Evolutionary conservation across 2,797 vertebrate species (phyloP).

Genomic region (Dallia pectoralis): DNA sequence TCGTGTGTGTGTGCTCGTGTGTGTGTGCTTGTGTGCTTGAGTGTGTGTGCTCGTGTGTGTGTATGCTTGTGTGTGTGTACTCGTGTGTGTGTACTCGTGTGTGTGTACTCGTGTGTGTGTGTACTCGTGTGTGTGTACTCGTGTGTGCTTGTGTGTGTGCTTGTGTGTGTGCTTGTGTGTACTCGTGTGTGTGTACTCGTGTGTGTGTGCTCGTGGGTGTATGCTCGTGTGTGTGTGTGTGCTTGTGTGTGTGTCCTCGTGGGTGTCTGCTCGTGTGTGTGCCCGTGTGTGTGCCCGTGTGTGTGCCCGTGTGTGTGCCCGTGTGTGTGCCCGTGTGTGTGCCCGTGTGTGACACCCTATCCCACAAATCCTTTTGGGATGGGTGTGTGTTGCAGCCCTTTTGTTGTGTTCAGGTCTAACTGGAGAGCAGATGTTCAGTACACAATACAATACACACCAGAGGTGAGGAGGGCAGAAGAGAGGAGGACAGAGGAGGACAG

Average conservation of each 20-base stretch:
- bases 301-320: not conserved
- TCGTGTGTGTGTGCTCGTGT: not conserved
- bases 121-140: not conserved
- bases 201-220: not conserved
- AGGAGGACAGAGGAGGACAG: too few species aligned
- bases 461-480: too few species aligned
- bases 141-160: not conserved
- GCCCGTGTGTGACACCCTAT: not conserved
- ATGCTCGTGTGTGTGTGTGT: not conserved
- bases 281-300: not conserved
- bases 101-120: not conserved
- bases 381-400: conserved; percentile 34
- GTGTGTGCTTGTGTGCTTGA: not conserved
- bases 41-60: not conserved
- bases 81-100: not conserved
- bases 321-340: not conserved
- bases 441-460: too few species aligned
- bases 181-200: too few species aligned
- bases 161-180: too few species aligned
- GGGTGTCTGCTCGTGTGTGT: not conserved
- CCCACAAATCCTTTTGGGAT: too few species aligned
- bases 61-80: not conserved
- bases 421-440: too few species aligned
- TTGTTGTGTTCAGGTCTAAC: conserved; percentile 45
- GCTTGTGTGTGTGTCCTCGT: not conserved